Base-by-base conservation (phyloP, 2,797 vertebrate genomes). In the Onychomys arenicola region DNA sequence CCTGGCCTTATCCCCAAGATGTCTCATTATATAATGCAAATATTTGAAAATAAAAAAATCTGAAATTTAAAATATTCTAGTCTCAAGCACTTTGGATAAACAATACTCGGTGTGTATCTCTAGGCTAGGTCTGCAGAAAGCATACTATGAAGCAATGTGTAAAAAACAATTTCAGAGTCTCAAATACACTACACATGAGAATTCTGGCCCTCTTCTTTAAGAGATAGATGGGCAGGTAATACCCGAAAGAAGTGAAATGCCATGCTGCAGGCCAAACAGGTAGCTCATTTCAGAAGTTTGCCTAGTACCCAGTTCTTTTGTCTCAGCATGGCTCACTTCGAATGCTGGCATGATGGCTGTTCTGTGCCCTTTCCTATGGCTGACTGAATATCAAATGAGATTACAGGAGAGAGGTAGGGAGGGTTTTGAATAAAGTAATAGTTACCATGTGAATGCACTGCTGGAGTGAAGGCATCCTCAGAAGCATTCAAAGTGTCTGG, bases 381-480 rank as follows among this genome's bases (percentile, higher is more conserved):
- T 77, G 43, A 46, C 5, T 37, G 93, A 96, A 83, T 97, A 93
- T 85, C 76, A 59, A 81, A 67, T 65, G 94, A 91, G 63, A 97
- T 89, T 91, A 94, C 10, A 76, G 3, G 14, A 75, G 90, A 90
- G 84, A 40, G 92, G 11, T 17, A 59, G 19, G 91, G 75, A 95
- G 83, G 83, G 96, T 95, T 52, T 65, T 34, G 91, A 94, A 97
- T 94, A 92, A 96, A 77, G 92, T 83, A 86, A 94, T 6, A 87
- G 77, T 55, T 32, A 5, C 34, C 17, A 67, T 92, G 23, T 52
- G 34, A 82, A 86, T 25, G 34, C 16, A 67, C 11, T 57, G 40
- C 13, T 34, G 59, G 57, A 73, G 43, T 57, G 55, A 73, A 76
- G 96, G 37, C 3, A 0, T 0, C 27, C 85, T 97, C 93, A 96